Evolutionary conservation across 2,888 invertebrate genomes (phyloP).

Genomic region (Tetrapedia diversipes): DNA sequence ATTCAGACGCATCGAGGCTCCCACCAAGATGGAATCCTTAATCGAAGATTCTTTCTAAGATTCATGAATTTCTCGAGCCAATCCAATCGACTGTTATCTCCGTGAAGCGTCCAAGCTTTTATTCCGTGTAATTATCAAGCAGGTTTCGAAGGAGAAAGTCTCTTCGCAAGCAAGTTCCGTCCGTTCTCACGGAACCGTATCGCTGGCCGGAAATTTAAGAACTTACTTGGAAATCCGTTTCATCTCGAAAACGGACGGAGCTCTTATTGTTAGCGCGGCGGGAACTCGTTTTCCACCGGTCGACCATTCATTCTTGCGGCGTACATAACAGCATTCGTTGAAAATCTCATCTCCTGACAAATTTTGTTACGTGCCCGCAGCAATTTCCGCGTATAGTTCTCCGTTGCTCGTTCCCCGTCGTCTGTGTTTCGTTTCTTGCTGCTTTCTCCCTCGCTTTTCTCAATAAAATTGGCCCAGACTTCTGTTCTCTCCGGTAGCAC

Average conservation of each 20-base stretch:
- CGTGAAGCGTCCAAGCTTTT: conserved; percentile 14
- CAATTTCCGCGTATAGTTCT: conserved; percentile 63
- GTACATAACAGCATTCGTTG: conserved; percentile 59
- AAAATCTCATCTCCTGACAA: conserved; percentile 70
- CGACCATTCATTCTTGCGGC: conserved; percentile 63
- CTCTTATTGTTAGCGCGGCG: conserved; percentile 61
- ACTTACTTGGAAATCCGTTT: conserved; percentile 61
- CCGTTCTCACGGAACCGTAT: conserved; percentile 16
- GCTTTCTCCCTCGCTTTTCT: not conserved
- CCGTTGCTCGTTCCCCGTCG: conserved; percentile 11
- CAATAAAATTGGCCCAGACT: not conserved
- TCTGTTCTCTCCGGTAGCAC: not conserved
- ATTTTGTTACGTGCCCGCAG: conserved; percentile 66
- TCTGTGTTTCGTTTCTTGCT: conserved; percentile 23
- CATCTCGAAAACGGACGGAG: conserved; percentile 50
- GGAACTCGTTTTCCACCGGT: conserved; percentile 64
- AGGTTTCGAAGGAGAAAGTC: conserved; percentile 25
- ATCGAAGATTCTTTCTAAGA: not conserved
- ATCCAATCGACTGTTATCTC: conserved; percentile 22
- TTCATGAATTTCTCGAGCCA: conserved; percentile 8
- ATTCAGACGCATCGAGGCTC: not conserved
- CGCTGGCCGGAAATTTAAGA: conserved; percentile 65
- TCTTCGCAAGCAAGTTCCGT: conserved; percentile 13
- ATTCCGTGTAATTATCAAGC: conserved; percentile 48
- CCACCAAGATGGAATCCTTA: not conserved